Evolutionary conservation across 2,113 vertebrate species (phyloP), one percentile per base, ranked within the genome.

Genomic region (Pterocles burchelli): DNA sequence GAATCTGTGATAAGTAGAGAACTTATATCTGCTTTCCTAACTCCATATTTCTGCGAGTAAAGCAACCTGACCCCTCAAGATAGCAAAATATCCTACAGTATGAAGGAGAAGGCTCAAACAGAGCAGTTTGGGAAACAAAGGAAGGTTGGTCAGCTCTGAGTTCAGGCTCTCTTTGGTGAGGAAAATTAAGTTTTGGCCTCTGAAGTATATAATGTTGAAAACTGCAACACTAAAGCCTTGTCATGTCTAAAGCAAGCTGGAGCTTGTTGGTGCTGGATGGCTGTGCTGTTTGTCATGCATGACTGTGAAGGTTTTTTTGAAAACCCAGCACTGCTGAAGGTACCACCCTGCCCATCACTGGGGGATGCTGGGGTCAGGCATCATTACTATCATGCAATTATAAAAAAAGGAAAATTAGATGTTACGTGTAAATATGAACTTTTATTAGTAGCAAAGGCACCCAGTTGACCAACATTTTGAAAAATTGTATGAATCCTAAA

Each of bases 261-360:
- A 73, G n/a, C 84, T 43, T 66, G 58, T 66, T 51, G 48, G 12
- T 54, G 51, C 45, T 66, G 8, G 31, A 3, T 76, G 46, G 17
- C 49, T 74, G 25, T 68, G 36, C 18, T 49, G 22, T n/a, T 51
- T 48, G 33, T 57, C 57, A 34, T 51, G 20, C 7, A 4, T 11
- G 22, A 38, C 20, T 8, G 3, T 21, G 18, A 34, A 38, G 36
- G 52, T 3, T 5, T 16, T 54, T 22, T 17, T 36, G 41, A 18
- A 59, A 90, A 84, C 18, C 3, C 15, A 24, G 24, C 13, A 12
- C 10, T 49, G 55, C 34, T 65, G 55, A 48, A 41, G 38, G 36
- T 15, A 38, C 41, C 26, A 15, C 11, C 22, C n/a, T 41, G 1
- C 26, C 46, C 3, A 0, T 54, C 24, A 24, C 13, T 0, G 1